Conservation (phyloP, 2,113 vertebrate genomes). For the Gymnobelideus leadbeateri region DNA sequence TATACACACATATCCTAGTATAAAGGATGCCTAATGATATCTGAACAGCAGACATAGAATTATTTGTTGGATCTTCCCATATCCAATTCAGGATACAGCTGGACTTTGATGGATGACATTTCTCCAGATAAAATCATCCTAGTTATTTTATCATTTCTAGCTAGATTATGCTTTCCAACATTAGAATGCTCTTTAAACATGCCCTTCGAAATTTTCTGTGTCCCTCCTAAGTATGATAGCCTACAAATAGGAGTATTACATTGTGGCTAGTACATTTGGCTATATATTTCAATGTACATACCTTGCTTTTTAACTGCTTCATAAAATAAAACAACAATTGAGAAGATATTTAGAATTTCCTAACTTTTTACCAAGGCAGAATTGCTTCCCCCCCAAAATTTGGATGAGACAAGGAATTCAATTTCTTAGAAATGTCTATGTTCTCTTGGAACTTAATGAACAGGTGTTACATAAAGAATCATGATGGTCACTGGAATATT, state of each 20-base stretch:
- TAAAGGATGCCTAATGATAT: not conserved
- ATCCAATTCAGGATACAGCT: not conserved
- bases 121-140: not conserved
- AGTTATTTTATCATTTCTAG: not conserved
- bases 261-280: not conserved
- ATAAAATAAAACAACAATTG: not conserved
- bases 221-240: not conserved
- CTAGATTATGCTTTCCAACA: not conserved
- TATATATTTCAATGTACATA: not conserved
- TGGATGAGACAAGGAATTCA: not conserved
- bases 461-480: constrained; percentile 30
- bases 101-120: not conserved
- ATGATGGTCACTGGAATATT: not conserved
- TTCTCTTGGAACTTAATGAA: constrained; percentile 9
- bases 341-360: not conserved
- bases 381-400: not conserved
- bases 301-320: not conserved
- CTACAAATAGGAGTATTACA: not conserved
- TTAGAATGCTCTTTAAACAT: not conserved
- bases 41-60: not conserved
- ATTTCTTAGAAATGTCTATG: not conserved
- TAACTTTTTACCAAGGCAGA: not conserved
- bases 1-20: not conserved
- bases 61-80: not conserved
- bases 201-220: not conserved